Base-by-base conservation (phyloP, 1,140 invertebrate genomes). In the Sinella curviseta region DNA sequence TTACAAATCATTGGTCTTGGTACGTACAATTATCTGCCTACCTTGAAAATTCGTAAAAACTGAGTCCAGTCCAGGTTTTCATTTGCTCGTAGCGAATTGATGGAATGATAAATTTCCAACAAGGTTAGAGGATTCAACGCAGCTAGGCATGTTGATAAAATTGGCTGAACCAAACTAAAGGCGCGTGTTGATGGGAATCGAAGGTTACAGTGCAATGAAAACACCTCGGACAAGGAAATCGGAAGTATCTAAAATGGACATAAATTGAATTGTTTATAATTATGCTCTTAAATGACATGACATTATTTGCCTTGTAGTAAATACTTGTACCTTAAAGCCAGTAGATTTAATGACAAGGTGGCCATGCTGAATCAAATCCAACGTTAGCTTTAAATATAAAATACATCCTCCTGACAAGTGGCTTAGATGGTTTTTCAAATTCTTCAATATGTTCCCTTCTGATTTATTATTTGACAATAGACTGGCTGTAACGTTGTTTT, bases 301-400 rank as follows among this genome's bases (percentile, higher is more conserved):
- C n/a, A n/a, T n/a, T n/a, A n/a, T n/a, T n/a, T n/a, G n/a, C n/a
- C n/a, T n/a, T n/a, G n/a, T n/a, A n/a, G 17, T 77, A 34, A 74
- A 4, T 76, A 76, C 12, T 33, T 12, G 1, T 57, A 94, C 94
- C 90, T 97, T 95, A 87, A 97, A 96, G 84, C 94, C 94, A 0
- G 94, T 91, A 16, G 95, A 97, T 88, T 97, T 97, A 36, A 97
- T 92, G 14, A 97, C 95, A 78, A 99, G 90, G 84, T 96, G 93
- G 16, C 97, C 97, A 84, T 93, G 91, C 86, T 97, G 95, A 79
- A 99, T 92, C 48, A 99, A 90, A 88, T 98, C 96, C n/a, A 99
- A 88, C 1, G 94, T 94, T 20, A 98, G 87, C 88, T 97, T 97
- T 54, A 94, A 90, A 86, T 95, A 98, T 48, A 99, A 89, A 86